A percentile compares a stretch with the other conserved stretches of the same genome.
Conservation (phyloP, 2,888 invertebrate species). For the Lasioglossum vierecki region DNA sequence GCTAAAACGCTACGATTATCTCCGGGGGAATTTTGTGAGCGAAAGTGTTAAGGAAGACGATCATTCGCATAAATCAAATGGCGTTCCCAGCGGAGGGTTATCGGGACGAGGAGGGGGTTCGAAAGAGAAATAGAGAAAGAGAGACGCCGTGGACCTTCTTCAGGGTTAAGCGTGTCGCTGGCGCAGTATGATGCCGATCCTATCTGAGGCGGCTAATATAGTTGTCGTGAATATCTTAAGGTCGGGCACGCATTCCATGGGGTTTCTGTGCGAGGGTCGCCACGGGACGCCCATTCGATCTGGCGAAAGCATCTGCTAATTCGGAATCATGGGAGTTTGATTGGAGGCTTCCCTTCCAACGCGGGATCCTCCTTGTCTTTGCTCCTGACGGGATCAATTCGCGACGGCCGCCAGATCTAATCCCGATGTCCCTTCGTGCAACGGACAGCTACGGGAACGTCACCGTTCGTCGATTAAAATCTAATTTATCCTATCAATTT, state of each 20-base stretch:
- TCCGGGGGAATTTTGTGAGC: slow-evolving; percentile 22
- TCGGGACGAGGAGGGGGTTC: background rate
- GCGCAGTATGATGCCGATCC: slow-evolving; percentile 83
- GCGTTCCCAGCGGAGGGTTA: slow-evolving; percentile 14
- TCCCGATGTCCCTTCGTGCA: background rate
- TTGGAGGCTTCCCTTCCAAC: slow-evolving; percentile 73
- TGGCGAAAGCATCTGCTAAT: slow-evolving; percentile 84
- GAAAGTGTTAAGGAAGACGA: slow-evolving; percentile 55
- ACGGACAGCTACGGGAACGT: background rate
- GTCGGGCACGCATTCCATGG: slow-evolving; percentile 80
- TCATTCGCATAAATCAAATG: slow-evolving; percentile 51
- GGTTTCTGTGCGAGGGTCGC: slow-evolving; percentile 80
- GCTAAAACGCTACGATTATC: slow-evolving; percentile 21
- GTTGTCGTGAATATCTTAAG: slow-evolving; percentile 84
- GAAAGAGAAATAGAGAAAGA: background rate
- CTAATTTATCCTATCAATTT: background rate
- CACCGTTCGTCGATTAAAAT: background rate
- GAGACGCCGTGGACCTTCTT: slow-evolving; percentile 56
- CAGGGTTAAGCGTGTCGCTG: slow-evolving; percentile 77
- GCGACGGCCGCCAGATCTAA: slow-evolving; percentile 4
- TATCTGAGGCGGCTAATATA: slow-evolving; percentile 83
- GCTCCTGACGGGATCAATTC: slow-evolving; percentile 2
- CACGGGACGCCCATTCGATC: slow-evolving; percentile 83
- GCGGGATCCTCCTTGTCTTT: slow-evolving; percentile 15
- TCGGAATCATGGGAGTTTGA: slow-evolving; percentile 84